These are phyloP conservation scores for Xestobium rufovillosum DNA, from an alignment of 2,888 invertebrate species.

Conservation along the genomic window DNA sequence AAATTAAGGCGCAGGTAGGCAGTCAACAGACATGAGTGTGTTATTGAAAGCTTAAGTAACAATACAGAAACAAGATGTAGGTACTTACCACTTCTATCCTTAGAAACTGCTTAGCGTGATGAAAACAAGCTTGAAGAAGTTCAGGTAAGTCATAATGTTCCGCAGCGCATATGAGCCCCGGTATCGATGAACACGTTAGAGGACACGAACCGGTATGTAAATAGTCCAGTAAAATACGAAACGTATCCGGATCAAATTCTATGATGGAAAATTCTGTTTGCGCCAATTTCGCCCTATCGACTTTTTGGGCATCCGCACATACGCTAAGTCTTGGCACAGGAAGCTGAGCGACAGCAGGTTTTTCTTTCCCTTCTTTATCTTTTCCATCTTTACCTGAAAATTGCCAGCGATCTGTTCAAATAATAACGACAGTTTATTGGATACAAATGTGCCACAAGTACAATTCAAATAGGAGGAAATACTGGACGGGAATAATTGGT, in stretches of 20 bases:
- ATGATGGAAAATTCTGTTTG: slow-evolving; percentile 94
- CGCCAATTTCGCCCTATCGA: slow-evolving; percentile 82
- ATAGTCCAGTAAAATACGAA: slow-evolving; percentile 83
- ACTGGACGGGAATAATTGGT: too few species aligned
- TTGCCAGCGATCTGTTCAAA: too few species aligned
- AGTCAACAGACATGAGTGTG: too few species aligned
- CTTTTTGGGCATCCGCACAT: slow-evolving; percentile 90
- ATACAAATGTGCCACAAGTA: too few species aligned
- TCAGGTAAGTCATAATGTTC: slow-evolving; percentile 93
- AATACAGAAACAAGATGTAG: too few species aligned
- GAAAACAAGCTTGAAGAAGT: slow-evolving; percentile 87
- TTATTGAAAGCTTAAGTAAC: too few species aligned
- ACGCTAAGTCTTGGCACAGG: slow-evolving; percentile 84
- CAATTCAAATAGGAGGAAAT: too few species aligned
- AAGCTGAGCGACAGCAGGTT: slow-evolving; percentile 61
- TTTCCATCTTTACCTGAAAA: slow-evolving; percentile 69
- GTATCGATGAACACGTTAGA: slow-evolving; percentile 84
- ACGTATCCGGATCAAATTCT: slow-evolving; percentile 91
- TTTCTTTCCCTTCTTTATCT: slow-evolving; percentile 72
- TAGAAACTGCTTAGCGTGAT: slow-evolving; percentile 89
- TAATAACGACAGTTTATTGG: too few species aligned
- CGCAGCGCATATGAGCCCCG: slow-evolving; percentile 87
- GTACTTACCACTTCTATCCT: slow-evolving; percentile 81
- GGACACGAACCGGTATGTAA: slow-evolving; percentile 90
- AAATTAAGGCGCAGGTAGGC: too few species aligned